Percentiles rank a stretch among this genome's conserved stretches.
phyloP scores from a whole-genome alignment of 1,140 invertebrate genomes.

The Paramacrobiotus metropolitanus region DNA sequence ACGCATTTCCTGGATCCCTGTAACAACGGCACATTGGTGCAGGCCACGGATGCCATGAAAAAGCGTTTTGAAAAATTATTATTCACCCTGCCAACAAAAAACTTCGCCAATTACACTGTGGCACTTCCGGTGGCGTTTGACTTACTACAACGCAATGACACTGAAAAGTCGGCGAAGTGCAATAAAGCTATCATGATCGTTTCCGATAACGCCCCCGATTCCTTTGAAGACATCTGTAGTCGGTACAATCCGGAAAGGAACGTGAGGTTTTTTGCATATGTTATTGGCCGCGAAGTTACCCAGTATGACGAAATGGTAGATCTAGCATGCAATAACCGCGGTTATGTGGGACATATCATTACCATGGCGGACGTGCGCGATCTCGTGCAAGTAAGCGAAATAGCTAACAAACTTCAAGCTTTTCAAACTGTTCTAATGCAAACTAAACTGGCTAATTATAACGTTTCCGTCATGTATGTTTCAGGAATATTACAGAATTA shows the following conservation, averaged over 20 bases:
- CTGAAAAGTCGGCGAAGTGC: background rate
- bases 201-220: background rate
- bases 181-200: slow-evolving; percentile 5
- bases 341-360: background rate
- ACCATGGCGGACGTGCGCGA: slow-evolving; percentile 1
- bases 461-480: background rate
- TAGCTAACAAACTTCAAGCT: no score
- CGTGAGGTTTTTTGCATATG: background rate
- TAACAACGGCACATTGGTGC: background rate
- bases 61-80: background rate
- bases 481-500: background rate
- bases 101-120: slow-evolving; percentile 4
- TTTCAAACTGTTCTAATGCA: no score
- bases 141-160: background rate
- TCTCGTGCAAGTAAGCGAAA: background rate
- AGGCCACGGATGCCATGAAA: background rate
- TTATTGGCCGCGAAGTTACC: background rate
- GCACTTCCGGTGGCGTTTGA: background rate
- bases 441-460: no score
- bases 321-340: background rate
- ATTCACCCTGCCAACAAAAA: background rate
- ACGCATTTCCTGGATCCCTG: background rate
- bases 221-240: background rate
- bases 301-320: background rate
- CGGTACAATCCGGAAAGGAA: background rate